phyloP scores from a whole-genome alignment of 2,888 invertebrate species.

The Taenaris catops region DNA sequence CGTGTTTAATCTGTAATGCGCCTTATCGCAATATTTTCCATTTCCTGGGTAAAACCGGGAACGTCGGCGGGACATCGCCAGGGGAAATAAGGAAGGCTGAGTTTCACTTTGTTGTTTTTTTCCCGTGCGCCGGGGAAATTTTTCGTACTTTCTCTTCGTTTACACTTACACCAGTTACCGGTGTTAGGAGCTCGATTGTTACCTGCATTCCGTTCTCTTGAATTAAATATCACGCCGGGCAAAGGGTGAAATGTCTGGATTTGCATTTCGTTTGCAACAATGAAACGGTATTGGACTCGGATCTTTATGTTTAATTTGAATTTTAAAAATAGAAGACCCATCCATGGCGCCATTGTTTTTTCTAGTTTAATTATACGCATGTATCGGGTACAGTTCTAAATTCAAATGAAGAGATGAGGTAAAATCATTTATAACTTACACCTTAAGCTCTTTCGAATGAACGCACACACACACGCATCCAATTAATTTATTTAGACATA shows the following conservation, averaged over 20 bases:
- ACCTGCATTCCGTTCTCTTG: slow-evolving; percentile 60
- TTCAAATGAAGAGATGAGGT: too few species aligned
- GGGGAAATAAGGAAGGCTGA: slow-evolving; percentile 77
- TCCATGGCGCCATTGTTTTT: too few species aligned
- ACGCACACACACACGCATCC: too few species aligned
- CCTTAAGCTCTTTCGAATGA: too few species aligned
- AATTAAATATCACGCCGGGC: slow-evolving; percentile 69
- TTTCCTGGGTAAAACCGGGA: slow-evolving; percentile 66
- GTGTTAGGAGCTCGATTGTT: slow-evolving; percentile 61
- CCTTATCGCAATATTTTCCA: slow-evolving; percentile 80
- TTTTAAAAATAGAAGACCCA: too few species aligned
- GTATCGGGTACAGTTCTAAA: too few species aligned
- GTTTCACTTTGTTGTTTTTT: slow-evolving; percentile 75
- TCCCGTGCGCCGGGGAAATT: slow-evolving; percentile 46
- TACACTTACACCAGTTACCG: slow-evolving; percentile 75
- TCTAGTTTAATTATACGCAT: too few species aligned
- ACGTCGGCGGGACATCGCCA: slow-evolving; percentile 63
- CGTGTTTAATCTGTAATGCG: slow-evolving; percentile 78
- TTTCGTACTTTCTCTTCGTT: slow-evolving; percentile 72
- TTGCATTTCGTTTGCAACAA: slow-evolving; percentile 71
- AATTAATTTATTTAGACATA: too few species aligned
- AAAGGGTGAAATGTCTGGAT: slow-evolving; percentile 74
- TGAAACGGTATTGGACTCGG: slow-evolving; percentile 50
- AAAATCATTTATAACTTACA: too few species aligned
- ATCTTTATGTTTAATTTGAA: slow-evolving; percentile 42